Evolutionary conservation across 2,888 invertebrate genomes (phyloP).

Genomic region (Sipha maydis): DNA sequence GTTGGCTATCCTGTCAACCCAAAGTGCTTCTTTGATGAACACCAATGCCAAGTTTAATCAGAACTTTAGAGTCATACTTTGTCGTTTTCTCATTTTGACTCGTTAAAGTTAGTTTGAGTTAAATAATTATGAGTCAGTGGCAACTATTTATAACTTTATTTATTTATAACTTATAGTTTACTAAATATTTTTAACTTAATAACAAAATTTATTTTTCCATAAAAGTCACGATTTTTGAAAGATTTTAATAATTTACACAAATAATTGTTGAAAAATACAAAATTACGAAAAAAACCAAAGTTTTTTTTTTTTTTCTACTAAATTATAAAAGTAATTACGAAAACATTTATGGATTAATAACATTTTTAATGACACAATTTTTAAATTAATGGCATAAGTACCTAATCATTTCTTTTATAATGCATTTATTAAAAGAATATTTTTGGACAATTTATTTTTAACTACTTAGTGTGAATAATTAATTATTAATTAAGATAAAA

Average conservation of each 20-base stretch:
- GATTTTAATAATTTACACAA: neutral
- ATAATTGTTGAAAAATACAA: too few relatives aligned
- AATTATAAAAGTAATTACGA: too few relatives aligned
- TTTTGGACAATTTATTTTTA: neutral
- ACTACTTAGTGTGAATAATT: neutral
- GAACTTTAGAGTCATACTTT: neutral
- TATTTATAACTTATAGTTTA: neutral
- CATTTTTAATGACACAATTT: neutral
- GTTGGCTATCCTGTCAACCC: neutral
- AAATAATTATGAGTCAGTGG: neutral
- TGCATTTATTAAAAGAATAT: neutral
- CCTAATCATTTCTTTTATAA: neutral
- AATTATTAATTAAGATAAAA: constrained; percentile 5
- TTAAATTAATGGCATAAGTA: neutral
- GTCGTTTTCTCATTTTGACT: neutral
- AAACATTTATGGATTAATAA: neutral
- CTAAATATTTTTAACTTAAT: neutral
- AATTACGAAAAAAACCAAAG: too few relatives aligned
- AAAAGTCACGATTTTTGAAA: neutral
- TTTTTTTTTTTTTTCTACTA: too few relatives aligned
- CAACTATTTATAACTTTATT: neutral
- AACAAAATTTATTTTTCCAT: neutral
- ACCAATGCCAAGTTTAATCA: neutral
- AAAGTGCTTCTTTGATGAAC: neutral
- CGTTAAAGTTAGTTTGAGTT: neutral